Conservation (phyloP, 2,888 invertebrate genomes). For the Cybosia mesomella region DNA sequence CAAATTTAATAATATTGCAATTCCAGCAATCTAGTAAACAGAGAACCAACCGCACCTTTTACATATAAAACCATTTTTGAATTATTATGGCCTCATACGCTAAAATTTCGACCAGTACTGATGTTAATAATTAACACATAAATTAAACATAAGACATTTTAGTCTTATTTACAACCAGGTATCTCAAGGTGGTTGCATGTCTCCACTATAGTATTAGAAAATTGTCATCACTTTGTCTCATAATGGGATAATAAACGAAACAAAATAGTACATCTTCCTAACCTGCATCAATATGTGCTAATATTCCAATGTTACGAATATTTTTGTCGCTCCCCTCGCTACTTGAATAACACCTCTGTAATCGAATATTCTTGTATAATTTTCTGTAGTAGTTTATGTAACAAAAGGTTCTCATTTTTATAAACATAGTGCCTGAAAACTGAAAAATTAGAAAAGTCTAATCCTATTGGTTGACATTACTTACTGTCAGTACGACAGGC, state of each 20-base stretch:
- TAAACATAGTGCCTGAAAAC: slow-evolving; percentile 12
- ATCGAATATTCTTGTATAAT: slow-evolving; percentile 65
- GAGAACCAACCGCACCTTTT: too few species aligned
- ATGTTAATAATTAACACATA: too few species aligned
- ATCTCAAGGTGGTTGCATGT: not conserved
- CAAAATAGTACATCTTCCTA: slow-evolving; percentile 40
- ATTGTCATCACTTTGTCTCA: not conserved
- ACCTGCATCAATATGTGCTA: slow-evolving; percentile 98
- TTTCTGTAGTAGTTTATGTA: slow-evolving; percentile 73
- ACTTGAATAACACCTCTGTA: slow-evolving; percentile 63
- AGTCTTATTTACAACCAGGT: not conserved
- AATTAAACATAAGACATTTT: too few species aligned
- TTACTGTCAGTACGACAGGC: not conserved
- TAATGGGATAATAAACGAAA: not conserved
- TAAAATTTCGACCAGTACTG: too few species aligned
- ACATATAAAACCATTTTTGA: too few species aligned
- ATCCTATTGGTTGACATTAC: slow-evolving; percentile 36
- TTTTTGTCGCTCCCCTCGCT: slow-evolving; percentile 55
- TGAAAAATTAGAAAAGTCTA: not conserved
- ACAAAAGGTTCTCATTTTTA: slow-evolving; percentile 67
- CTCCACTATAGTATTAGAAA: not conserved
- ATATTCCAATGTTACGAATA: slow-evolving; percentile 95
- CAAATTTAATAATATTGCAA: too few species aligned
- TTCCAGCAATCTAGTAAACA: too few species aligned
- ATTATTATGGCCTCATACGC: too few species aligned